Percentiles rank a stretch among this genome's conserved stretches.
These are phyloP conservation scores for Drosophila nigromelanica DNA, from an alignment of 1,140 invertebrate species.

Conservation along the genomic window DNA sequence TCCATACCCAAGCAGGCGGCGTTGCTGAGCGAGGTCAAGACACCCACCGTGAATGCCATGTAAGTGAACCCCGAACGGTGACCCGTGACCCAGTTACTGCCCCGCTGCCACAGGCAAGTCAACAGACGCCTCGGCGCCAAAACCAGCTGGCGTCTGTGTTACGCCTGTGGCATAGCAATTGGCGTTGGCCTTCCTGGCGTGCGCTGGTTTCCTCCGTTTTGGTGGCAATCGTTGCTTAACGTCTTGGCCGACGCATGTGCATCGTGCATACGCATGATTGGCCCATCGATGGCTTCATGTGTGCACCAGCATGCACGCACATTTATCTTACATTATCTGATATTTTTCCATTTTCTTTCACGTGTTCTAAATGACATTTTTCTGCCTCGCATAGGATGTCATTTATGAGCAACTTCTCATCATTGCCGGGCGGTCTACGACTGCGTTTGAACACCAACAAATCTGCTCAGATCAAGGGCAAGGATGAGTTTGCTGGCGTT, in stretches of 20 bases:
- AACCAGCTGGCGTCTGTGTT: slow-evolving; percentile 68
- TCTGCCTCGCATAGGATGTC: slow-evolving; percentile 82
- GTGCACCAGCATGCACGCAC: slow-evolving; percentile 38
- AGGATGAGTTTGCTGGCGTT: slow-evolving; percentile 83
- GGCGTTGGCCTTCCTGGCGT: slow-evolving; percentile 25
- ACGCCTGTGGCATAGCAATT: slow-evolving; percentile 76
- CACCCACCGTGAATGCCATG: slow-evolving; percentile 95
- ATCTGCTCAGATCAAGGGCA: slow-evolving; percentile 74
- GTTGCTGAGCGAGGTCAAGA: slow-evolving; percentile 87
- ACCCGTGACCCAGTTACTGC: neutral
- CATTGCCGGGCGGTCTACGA: slow-evolving; percentile 85
- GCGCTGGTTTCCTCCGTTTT: slow-evolving; percentile 52
- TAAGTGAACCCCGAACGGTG: slow-evolving; percentile 49
- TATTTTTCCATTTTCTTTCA: no score
- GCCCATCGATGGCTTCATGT: slow-evolving; percentile 18
- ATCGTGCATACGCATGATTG: slow-evolving; percentile 5
- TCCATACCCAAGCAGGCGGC: slow-evolving; percentile 87
- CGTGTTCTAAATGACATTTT: neutral
- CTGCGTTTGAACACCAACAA: slow-evolving; percentile 78
- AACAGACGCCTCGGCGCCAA: slow-evolving; percentile 66
- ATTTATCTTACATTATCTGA: slow-evolving; percentile 10
- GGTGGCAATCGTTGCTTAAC: slow-evolving; percentile 28
- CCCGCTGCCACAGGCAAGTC: slow-evolving; percentile 68
- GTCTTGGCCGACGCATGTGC: slow-evolving; percentile 53
- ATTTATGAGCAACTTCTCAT: slow-evolving; percentile 88